phyloP scores from a whole-genome alignment of 37 sponge, comb jelly and placozoan species.

The Spongia lamella region DNA sequence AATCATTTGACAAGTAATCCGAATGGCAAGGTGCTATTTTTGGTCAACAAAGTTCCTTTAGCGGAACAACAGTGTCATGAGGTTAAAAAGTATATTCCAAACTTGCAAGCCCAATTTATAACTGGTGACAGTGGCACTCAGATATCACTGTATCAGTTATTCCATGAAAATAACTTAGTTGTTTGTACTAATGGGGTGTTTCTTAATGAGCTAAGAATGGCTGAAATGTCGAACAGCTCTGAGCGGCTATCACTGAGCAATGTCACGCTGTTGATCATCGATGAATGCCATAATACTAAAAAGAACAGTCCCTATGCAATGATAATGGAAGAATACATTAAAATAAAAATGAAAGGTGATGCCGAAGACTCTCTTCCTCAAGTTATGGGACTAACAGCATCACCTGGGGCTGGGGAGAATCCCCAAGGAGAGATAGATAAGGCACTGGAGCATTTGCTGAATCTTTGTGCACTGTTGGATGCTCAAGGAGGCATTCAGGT shows the following conservation, averaged over 20 bases:
- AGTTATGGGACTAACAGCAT: slow-evolving; percentile 70
- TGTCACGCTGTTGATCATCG: slow-evolving; percentile 44
- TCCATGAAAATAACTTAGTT: slow-evolving; percentile 27
- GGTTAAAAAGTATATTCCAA: slow-evolving; percentile 24
- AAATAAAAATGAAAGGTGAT: not conserved
- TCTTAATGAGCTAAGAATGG: slow-evolving; percentile 6
- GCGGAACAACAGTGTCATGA: slow-evolving; percentile 51
- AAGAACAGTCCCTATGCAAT: slow-evolving; percentile 24
- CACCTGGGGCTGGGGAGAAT: slow-evolving; percentile 70
- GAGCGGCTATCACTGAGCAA: slow-evolving; percentile 1
- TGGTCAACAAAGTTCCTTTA: slow-evolving; percentile 46
- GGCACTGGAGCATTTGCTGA: slow-evolving; percentile 38
- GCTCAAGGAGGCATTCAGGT: slow-evolving; percentile 51
- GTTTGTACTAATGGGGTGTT: slow-evolving; percentile 67
- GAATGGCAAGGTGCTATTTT: slow-evolving; percentile 31
- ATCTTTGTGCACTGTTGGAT: slow-evolving; percentile 63
- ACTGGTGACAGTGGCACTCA: slow-evolving; percentile 32
- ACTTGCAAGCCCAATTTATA: not conserved
- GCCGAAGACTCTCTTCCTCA: slow-evolving; percentile 37
- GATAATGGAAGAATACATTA: slow-evolving; percentile 47
- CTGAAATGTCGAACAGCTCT: not conserved
- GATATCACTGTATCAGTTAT: not conserved
- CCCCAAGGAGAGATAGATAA: not conserved
- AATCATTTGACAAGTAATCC: slow-evolving; percentile 26
- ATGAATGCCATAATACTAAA: slow-evolving; percentile 63